Evolutionary conservation across 1,140 invertebrate genomes (phyloP), one percentile per base, ranked within the genome.

Genomic region (Ditylenchus dipsaci): DNA sequence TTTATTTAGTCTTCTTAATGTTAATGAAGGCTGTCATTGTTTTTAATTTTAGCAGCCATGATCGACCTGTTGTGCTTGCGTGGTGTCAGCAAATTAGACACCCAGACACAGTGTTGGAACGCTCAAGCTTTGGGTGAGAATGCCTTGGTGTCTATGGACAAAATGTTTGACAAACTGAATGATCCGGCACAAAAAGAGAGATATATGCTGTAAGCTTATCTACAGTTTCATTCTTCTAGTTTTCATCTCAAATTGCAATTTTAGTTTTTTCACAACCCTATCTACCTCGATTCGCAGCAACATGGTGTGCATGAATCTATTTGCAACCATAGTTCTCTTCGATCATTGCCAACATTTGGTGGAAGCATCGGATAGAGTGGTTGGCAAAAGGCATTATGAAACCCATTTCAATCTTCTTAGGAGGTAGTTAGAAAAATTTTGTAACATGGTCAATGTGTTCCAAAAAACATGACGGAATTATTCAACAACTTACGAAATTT

Each of bases 241-340:
- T 38, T 38, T 38, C 11, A 38, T 38, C 11, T 38, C 11, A 5
- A 3, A 5, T 38, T 38, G 3, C 3, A 3, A 5, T 38, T 53
- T 17, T 17, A 53, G 49, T 17, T 26, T 53, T 17, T 19, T 74
- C 43, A 53, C n/a, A 53, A 26, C 23, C 15, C 23, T 53, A 15
- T 15, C 3, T 26, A 3, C n/a, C 3, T 26, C n/a, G 3, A 53
- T 53, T 26, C 71, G 72, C 17, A 62, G 67, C 19, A 72, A 78
- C 65, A 63, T 66, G 47, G 56, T 76, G 56, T 62, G 67, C 33
- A 78, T 78, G 56, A 69, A 70, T 59, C 63, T 78, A 38, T 67
- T 78, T 42, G 72, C 68, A 17, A 49, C 78, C 29, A 45, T 79
- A 26, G 76, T 78, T 43, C 68, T 78, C 26, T 78, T 78, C 67